Evolutionary conservation across 35 echinoderm and acorn worm species (phyloP).

Genomic region (Apostichopus japonicus): DNA sequence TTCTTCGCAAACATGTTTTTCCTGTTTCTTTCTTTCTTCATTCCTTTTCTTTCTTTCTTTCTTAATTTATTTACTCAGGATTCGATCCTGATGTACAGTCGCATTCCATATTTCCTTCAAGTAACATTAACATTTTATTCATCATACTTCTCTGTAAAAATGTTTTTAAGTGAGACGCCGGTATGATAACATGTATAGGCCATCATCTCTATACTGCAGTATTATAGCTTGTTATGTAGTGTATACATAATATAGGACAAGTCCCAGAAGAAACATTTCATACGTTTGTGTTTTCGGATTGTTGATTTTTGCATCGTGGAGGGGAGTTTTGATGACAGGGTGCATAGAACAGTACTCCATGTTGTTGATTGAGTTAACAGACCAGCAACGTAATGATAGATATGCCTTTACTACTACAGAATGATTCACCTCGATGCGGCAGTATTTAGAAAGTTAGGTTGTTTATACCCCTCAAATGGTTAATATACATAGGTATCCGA

Average conservation of each 20-base stretch:
- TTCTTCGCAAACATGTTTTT: constrained; percentile 19
- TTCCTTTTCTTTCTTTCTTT: background rate
- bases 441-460: too few relatives aligned
- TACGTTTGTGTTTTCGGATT: background rate
- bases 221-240: too few relatives aligned
- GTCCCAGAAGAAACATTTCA: background rate
- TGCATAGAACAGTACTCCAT: background rate
- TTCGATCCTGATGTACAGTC: background rate
- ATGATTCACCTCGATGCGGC: too few relatives aligned
- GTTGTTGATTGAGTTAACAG: background rate
- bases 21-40: too few relatives aligned
- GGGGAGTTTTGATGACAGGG: background rate
- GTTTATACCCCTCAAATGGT: too few relatives aligned
- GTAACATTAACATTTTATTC: constrained; percentile 15
- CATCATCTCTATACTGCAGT: too few relatives aligned
- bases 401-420: too few relatives aligned
- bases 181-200: too few relatives aligned
- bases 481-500: too few relatives aligned
- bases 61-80: constrained; percentile 38
- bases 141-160: background rate
- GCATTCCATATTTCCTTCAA: constrained; percentile 28
- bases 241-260: background rate
- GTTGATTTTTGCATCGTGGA: background rate
- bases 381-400: background rate
- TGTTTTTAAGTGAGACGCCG: too few relatives aligned